Conservation (phyloP, 2,797 vertebrate species). For the Cossypha dichroa region DNA sequence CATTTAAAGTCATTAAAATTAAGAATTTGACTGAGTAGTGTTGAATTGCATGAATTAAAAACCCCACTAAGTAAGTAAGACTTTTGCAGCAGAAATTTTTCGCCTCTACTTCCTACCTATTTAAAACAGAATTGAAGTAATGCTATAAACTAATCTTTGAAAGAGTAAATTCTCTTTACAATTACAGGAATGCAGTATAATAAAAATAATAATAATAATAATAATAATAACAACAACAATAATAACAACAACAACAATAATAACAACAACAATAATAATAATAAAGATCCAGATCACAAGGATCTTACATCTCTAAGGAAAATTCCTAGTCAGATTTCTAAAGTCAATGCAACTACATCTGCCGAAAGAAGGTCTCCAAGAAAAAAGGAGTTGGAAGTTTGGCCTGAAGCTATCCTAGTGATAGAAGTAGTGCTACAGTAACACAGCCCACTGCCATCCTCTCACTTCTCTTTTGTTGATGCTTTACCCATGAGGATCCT, state of each 20-base stretch:
- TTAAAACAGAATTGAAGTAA: neutral
- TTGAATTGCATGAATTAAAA: neutral
- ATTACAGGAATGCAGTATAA: neutral
- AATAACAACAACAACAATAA: neutral
- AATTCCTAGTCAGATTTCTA: neutral
- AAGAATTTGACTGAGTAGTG: neutral
- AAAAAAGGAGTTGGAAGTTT: neutral
- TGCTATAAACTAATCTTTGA: neutral
- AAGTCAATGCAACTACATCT: neutral
- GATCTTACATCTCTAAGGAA: neutral
- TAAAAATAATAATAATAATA: neutral
- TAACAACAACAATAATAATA: neutral
- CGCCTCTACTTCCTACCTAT: neutral
- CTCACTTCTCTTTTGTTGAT: neutral
- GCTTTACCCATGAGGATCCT: neutral
- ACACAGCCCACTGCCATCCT: neutral
- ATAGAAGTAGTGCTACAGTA: neutral
- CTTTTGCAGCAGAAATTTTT: neutral
- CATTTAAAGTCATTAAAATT: neutral
- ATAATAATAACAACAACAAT: accelerated
- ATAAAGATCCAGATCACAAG: neutral
- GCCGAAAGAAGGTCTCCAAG: neutral
- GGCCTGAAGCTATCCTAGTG: neutral
- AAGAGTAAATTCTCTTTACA: neutral
- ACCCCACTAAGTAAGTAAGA: neutral